Evolutionary conservation across 2,113 vertebrate genomes (phyloP).

Genomic region (cattle (Bos taurus)): DNA sequence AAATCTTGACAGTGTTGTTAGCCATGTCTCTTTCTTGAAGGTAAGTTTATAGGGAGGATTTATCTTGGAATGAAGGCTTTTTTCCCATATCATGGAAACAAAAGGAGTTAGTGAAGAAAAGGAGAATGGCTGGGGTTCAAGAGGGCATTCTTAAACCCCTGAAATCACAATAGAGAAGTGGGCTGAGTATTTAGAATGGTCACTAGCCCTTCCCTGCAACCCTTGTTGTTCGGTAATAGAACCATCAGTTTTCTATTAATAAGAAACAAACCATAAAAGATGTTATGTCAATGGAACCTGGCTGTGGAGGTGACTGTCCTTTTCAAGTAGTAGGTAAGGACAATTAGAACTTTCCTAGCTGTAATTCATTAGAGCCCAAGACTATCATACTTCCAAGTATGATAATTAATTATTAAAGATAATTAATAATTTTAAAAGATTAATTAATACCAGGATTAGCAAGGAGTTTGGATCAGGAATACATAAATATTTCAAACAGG

Average conservation of each 20-base stretch:
- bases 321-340: background rate
- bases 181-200: background rate
- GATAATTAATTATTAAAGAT: background rate
- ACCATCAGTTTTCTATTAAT: background rate
- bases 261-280: background rate
- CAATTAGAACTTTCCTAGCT: background rate
- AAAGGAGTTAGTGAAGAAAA: background rate
- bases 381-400: background rate
- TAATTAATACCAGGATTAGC: background rate
- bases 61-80: background rate
- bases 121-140: background rate
- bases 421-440: background rate
- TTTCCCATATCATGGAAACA: background rate
- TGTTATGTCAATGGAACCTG: background rate
- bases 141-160: background rate
- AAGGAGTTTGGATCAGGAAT: background rate
- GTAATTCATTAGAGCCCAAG: background rate
- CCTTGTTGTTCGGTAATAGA: background rate
- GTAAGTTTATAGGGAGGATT: background rate
- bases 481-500: background rate
- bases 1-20: background rate
- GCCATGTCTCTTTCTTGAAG: background rate
- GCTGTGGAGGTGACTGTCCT: background rate
- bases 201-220: background rate
- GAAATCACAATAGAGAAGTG: background rate